Percentiles rank a stretch among this genome's conserved stretches.
Conservation (phyloP, 2,797 vertebrate genomes). For the Aeoliscus strigatus region DNA sequence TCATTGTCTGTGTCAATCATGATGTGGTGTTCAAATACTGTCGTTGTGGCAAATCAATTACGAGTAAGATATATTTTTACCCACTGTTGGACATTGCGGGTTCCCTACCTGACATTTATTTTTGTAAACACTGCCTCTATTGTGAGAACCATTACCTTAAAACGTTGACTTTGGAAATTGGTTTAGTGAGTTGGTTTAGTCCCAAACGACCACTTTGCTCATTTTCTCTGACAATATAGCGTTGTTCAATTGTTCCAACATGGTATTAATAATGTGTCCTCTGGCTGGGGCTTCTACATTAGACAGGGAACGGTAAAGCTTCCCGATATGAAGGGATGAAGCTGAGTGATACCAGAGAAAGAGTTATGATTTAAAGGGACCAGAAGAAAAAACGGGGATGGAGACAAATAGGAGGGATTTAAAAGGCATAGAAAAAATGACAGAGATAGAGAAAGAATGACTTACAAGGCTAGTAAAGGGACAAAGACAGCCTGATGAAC, state of each 20-base stretch:
- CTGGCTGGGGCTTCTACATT: conserved; percentile 4
- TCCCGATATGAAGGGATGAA: conserved; percentile 34
- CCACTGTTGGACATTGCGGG: too few species aligned
- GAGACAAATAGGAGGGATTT: conserved; percentile 18
- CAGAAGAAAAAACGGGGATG: background rate
- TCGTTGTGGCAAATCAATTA: too few species aligned
- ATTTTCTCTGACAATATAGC: conserved; percentile 27
- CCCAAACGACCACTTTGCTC: conserved; percentile 11
- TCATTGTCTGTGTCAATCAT: too few species aligned
- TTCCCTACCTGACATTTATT: background rate
- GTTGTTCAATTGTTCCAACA: conserved; percentile 21
- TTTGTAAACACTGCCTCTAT: background rate
- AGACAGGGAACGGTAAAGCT: conserved; percentile 43
- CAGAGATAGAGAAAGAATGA: background rate
- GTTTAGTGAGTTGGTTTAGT: too few species aligned
- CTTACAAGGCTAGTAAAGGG: background rate
- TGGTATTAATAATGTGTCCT: conserved; percentile 18
- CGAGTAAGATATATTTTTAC: too few species aligned
- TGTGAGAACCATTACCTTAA: background rate
- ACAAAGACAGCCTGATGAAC: background rate
- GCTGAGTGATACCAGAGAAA: conserved; percentile 5
- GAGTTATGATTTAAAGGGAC: conserved; percentile 15
- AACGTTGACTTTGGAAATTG: background rate
- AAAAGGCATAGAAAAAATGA: conserved; percentile 6
- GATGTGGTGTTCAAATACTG: too few species aligned